Evolutionary conservation across 2,888 invertebrate genomes (phyloP).

Genomic region (Ophion ventricosus): DNA sequence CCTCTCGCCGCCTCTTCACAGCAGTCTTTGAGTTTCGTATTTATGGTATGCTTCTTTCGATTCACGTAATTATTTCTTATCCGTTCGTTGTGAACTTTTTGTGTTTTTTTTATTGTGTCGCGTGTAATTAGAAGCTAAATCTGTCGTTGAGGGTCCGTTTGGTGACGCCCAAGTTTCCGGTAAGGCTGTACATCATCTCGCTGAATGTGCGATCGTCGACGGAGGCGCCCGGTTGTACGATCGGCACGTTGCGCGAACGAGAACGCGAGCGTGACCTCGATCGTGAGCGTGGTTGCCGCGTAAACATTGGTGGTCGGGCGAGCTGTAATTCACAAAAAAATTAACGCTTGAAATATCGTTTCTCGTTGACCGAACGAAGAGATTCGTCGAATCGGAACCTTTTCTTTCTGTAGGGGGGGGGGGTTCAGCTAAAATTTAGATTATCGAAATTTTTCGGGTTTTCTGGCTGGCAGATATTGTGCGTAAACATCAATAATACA

Average conservation of each 20-base stretch:
- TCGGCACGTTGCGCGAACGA: slow-evolving; percentile 73
- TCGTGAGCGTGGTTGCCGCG: slow-evolving; percentile 72
- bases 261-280: slow-evolving; percentile 80
- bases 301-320: slow-evolving; percentile 71
- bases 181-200: slow-evolving; percentile 80
- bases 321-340: slow-evolving; percentile 55
- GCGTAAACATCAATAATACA: too few species aligned
- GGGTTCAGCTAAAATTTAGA: too few species aligned
- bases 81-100: slow-evolving; percentile 5
- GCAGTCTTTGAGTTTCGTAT: slow-evolving; percentile 58
- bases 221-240: slow-evolving; percentile 70
- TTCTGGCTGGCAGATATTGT: too few species aligned
- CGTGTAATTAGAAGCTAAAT: slow-evolving; percentile 77
- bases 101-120: slow-evolving; percentile 5
- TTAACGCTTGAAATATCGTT: background rate
- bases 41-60: slow-evolving; percentile 25
- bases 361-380: background rate
- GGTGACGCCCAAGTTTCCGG: slow-evolving; percentile 79
- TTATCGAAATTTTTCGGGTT: background rate
- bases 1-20: slow-evolving; percentile 22
- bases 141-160: slow-evolving; percentile 81
- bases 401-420: background rate
- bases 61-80: slow-evolving; percentile 3
- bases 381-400: background rate
- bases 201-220: slow-evolving; percentile 80